phyloP scores from a whole-genome alignment of 2,797 vertebrate genomes.

The Pangasius larnaudii region DNA sequence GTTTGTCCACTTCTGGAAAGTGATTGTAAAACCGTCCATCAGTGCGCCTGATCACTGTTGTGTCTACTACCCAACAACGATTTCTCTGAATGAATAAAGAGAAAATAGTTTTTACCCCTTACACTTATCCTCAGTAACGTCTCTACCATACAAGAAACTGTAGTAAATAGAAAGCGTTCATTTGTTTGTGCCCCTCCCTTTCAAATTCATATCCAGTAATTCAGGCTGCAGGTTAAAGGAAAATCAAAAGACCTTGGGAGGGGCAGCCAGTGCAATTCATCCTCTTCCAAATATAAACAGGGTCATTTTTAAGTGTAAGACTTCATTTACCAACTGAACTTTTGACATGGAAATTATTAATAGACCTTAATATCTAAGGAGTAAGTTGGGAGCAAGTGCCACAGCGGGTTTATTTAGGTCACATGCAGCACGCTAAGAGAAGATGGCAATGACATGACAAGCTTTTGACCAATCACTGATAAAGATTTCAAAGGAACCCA shows the following conservation, averaged over 20 bases:
- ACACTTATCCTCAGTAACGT: neutral
- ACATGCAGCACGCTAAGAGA: conserved; percentile 21
- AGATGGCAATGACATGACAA: neutral
- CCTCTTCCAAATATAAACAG: conserved; percentile 19
- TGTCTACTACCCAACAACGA: neutral
- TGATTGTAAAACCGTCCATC: neutral
- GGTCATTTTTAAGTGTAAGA: conserved; percentile 24
- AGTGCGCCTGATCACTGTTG: neutral
- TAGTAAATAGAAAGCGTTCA: neutral
- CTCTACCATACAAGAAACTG: neutral
- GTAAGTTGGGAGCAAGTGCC: conserved; percentile 1
- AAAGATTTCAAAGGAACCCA: neutral
- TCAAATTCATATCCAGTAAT: neutral
- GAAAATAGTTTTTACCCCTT: neutral
- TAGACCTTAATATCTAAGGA: conserved; percentile 23
- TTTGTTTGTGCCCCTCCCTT: neutral
- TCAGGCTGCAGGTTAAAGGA: neutral
- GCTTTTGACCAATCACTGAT: neutral
- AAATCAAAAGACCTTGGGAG: conserved; percentile 16
- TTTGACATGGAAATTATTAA: conserved; percentile 37
- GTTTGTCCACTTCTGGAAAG: neutral
- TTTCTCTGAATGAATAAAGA: neutral
- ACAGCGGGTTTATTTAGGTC: conserved; percentile 37
- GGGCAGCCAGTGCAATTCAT: neutral
- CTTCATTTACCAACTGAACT: conserved; percentile 35